Conservation (phyloP, 2,113 vertebrate species). For the Campylomormyrus numenius region DNA sequence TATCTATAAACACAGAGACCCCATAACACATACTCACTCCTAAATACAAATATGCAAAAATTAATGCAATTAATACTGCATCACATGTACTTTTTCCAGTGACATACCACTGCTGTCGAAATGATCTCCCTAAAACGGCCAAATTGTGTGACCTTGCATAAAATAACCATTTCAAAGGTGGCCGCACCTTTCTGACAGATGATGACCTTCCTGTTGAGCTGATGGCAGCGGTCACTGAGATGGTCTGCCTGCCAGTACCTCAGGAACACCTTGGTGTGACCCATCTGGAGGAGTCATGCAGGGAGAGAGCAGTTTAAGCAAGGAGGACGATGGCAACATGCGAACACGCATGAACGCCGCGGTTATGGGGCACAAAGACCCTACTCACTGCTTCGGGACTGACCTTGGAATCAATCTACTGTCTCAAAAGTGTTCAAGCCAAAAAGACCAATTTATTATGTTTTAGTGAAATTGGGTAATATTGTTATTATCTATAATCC, state of each 20-base stretch:
- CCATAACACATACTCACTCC: not conserved
- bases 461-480: not conserved
- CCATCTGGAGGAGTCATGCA: slow-evolving; percentile 59
- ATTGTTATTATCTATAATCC: not conserved
- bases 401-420: not conserved
- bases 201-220: slow-evolving; percentile 80
- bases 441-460: not conserved
- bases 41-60: not conserved
- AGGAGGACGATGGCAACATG: not conserved
- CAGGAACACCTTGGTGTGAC: slow-evolving; percentile 82
- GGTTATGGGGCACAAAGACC: not conserved
- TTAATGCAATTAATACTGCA: not conserved
- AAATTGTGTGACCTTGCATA: not conserved
- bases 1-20: not conserved
- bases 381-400: not conserved
- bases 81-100: not conserved
- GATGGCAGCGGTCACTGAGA: slow-evolving; percentile 80
- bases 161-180: not conserved
- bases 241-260: slow-evolving; percentile 91
- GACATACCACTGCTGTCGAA: not conserved
- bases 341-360: not conserved
- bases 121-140: not conserved
- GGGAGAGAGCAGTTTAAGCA: not conserved
- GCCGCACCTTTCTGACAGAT: slow-evolving; percentile 89
- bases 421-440: not conserved